Base-by-base conservation (phyloP, 2,888 invertebrate genomes). In the Ellobium chinense region DNA sequence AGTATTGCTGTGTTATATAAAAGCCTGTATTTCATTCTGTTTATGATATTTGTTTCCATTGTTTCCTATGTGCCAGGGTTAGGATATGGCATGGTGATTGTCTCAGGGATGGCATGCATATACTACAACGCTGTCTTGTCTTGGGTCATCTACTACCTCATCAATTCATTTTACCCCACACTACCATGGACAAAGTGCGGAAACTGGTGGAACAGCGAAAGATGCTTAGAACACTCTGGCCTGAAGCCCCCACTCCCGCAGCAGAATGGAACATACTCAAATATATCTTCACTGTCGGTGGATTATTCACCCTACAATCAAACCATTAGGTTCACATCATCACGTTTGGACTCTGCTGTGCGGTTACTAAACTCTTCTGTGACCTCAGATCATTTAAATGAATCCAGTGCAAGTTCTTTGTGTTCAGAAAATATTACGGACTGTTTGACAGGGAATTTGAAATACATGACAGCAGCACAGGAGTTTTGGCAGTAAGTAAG, bases 401-500 rank as follows among this genome's bases (percentile, higher is more conserved):
- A 56, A 21, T 72, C 72, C 31, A 56, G 27, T 2, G 18, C 5
- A 18, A 56, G 56, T 58, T 34, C 21, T 3, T 9, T 34, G 31
- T 72, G 63, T 39, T 24, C 21, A 9, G 36, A 39, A 24, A 39
- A 39, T 68, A 9, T 2, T 24, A 27, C 65, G 3, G 7, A 18
- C 5, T 65, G 65, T 24, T 29, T 34, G n/a, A n/a, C n/a, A n/a
- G n/a, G n/a, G n/a, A n/a, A n/a, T 7, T 29, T 63, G 21, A 69
- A 68, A 27, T 70, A 39, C 4, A 84, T 68, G 46, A 84, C 87
- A 27, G 86, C 88, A 1, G 86, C 85, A 2, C 87, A 88, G 77
- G 87, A 88, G 76, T 88, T 88, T 58, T 87, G 87, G 88, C 84
- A 88, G 88, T 88, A 79, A 87, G 88, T 76, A 4, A 34, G 2